These are phyloP conservation scores for Luperina testacea DNA, from an alignment of 2,888 invertebrate species.

Conservation along the genomic window DNA sequence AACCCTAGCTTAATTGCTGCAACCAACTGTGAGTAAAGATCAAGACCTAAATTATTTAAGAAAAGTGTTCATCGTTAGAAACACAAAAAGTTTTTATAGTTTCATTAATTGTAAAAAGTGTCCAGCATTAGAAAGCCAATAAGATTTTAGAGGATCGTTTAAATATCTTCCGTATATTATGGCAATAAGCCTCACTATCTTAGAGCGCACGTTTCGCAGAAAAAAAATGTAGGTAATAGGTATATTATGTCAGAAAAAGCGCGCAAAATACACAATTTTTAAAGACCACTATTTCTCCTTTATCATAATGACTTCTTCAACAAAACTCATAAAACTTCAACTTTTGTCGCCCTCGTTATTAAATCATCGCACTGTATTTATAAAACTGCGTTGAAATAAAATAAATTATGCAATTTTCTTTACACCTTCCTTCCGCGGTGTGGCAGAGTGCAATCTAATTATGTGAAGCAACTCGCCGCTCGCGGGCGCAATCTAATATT, in stretches of 20 bases:
- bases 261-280: neutral
- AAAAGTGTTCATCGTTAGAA: neutral
- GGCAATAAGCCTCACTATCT: neutral
- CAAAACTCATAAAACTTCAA: conserved; percentile 6
- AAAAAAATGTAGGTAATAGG: neutral
- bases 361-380: conserved; percentile 47
- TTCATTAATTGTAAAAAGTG: too few relatives aligned
- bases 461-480: conserved; percentile 69
- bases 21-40: neutral
- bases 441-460: conserved; percentile 72
- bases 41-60: neutral
- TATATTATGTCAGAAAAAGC: neutral
- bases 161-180: neutral
- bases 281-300: neutral
- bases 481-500: conserved; percentile 62
- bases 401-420: conserved; percentile 74
- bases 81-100: too few relatives aligned
- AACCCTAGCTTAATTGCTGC: neutral
- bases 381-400: conserved; percentile 61
- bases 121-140: neutral
- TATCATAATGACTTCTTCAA: conserved; percentile 4
- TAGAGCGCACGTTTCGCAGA: neutral
- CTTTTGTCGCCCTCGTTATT: conserved; percentile 13
- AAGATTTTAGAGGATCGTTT: neutral
- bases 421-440: conserved; percentile 73